Evolutionary conservation across 2,888 invertebrate species (phyloP), one percentile per base, ranked within the genome.

Genomic region (Napeogenes sylphis): DNA sequence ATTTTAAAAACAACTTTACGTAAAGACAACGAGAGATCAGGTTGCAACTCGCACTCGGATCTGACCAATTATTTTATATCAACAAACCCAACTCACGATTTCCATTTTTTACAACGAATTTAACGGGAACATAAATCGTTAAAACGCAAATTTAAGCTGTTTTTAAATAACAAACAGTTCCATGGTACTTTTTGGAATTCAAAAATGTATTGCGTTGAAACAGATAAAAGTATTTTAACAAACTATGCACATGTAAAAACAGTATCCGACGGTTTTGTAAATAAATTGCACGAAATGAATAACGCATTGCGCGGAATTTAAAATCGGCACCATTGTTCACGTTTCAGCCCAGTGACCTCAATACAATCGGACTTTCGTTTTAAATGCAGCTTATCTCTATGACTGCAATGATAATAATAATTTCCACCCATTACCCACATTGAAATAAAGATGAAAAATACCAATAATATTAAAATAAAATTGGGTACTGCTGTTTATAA

Each of bases 281-380:
- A 57, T 54, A 45, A 54, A 56, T 51, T 56, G 56, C 56, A 51
- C 60, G n/a, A 35, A 62, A 55, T 62, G 58, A 62, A 62, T 62
- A 62, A 62, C 58, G 57, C 62, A 62, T 58, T 45, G 61, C 14
- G 35, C 56, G 42, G 61, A 53, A 56, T 61, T 61, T 56, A 53
- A 42, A 56, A 58, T 58, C 51, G 51, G 45, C 30, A 45, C 59
- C 57, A 66, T 66, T 66, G 66, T 66, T 64, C 57, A 64, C 55
- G 59, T 57, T 64, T 55, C 62, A 64, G 64, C 66, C 64, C 64
- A 64, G 59, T 66, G 58, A 64, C 66, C 66, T 56, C 64, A 59
- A 58, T 62, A 60, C 55, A 57, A 66, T 66, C 61, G 55, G 59
- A 66, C 64, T 62, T 66, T 66, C 66, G 51, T 59, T 51, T 51